Conservation (phyloP, 1,140 invertebrate genomes). For the Drosophila mauritiana region DNA sequence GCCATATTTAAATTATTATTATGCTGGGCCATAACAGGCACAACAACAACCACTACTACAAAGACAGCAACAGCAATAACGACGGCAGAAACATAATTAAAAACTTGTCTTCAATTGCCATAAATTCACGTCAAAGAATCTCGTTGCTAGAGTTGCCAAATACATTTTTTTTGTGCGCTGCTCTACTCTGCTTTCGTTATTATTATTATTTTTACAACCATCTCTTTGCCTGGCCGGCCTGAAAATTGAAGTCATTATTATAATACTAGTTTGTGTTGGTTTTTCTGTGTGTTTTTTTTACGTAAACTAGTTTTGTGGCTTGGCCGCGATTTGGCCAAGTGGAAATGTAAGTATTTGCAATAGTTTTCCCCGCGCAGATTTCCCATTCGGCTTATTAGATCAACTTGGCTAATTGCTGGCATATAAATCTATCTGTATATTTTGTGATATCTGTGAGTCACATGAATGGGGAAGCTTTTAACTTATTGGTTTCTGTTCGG, state of each 20-base stretch:
- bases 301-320: slow-evolving; percentile 67
- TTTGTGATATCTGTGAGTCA: slow-evolving; percentile 45
- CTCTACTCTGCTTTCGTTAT: slow-evolving; percentile 41
- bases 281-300: slow-evolving; percentile 28
- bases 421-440: slow-evolving; percentile 7
- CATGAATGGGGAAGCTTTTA: slow-evolving; percentile 51
- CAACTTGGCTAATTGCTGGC: slow-evolving; percentile 58
- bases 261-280: slow-evolving; percentile 51
- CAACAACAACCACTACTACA: slow-evolving; percentile 1
- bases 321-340: slow-evolving; percentile 67
- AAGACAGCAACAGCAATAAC: slow-evolving; percentile 17
- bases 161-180: slow-evolving; percentile 46
- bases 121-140: slow-evolving; percentile 81
- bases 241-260: slow-evolving; percentile 80
- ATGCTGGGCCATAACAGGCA: slow-evolving; percentile 59
- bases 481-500: slow-evolving; percentile 6
- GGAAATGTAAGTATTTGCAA: slow-evolving; percentile 64
- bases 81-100: slow-evolving; percentile 72
- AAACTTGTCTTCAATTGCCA: slow-evolving; percentile 83
- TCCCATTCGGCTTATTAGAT: slow-evolving; percentile 41
- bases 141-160: slow-evolving; percentile 70
- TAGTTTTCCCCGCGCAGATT: slow-evolving; percentile 56
- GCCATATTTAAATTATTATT: slow-evolving; percentile 80
- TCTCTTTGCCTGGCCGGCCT: slow-evolving; percentile 60
- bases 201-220: slow-evolving; percentile 71